Evolutionary conservation across 2,888 invertebrate species (phyloP).

Genomic region (Lochmaea crataegi): DNA sequence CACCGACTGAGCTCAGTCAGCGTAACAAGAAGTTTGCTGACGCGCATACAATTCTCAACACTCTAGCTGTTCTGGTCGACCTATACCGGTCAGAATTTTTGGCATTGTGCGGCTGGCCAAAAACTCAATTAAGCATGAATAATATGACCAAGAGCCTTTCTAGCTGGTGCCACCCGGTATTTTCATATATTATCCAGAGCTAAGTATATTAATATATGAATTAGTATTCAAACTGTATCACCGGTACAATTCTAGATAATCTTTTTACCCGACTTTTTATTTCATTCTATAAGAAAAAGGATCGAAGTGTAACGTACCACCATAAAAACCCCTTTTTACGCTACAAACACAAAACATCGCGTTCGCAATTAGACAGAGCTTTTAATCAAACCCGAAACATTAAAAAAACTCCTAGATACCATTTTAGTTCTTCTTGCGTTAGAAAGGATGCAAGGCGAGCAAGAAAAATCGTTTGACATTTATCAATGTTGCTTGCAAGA

Average conservation of each 20-base stretch:
- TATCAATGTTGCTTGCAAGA: slow-evolving; percentile 66
- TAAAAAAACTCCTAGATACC: slow-evolving; percentile 45
- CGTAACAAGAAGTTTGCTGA: too few relatives aligned
- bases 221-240: too few relatives aligned
- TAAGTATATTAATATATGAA: too few relatives aligned
- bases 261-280: background rate
- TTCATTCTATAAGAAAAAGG: background rate
- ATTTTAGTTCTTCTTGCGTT: slow-evolving; percentile 61
- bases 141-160: too few relatives aligned
- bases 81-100: too few relatives aligned
- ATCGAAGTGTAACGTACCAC: background rate
- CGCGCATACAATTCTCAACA: too few relatives aligned
- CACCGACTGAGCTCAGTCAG: too few relatives aligned
- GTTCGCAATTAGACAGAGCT: slow-evolving; percentile 56
- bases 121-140: too few relatives aligned
- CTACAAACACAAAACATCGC: slow-evolving; percentile 25
- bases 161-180: too few relatives aligned
- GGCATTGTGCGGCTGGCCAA: too few relatives aligned
- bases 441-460: slow-evolving; percentile 62
- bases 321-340: slow-evolving; percentile 12
- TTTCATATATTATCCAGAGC: too few relatives aligned
- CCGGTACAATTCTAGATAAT: background rate
- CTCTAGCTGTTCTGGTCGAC: too few relatives aligned
- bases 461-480: slow-evolving; percentile 70
- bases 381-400: slow-evolving; percentile 57